Base-by-base conservation (phyloP, 1,140 invertebrate genomes). In the Coboldia fuscipes region DNA sequence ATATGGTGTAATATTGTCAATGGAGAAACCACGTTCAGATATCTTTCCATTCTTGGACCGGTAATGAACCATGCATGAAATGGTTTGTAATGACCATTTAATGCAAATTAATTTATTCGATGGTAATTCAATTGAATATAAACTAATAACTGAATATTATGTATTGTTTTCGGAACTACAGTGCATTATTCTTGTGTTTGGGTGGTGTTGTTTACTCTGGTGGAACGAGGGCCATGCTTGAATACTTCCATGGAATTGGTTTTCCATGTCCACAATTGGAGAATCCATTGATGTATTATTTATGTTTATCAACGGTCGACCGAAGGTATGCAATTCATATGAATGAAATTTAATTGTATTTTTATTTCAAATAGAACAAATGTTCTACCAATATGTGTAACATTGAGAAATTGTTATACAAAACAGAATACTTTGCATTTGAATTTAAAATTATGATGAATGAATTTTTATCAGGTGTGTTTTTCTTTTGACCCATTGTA, bases 1-100 rank as follows among this genome's bases (percentile, higher is more conserved):
- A 5, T 75, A 83, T 12, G 81, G 85, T 5, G 80, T 92, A 4
- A 63, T 92, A 15, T 50, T 92, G 0, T 90, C 84, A 0, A 81
- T 90, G 74, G 85, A 92, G 44, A 89, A 89, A 43, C 88, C 88
- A 0, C 63, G 83, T 36, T 90, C 85, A 23, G 86, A 93, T 51
- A 85, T 93, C 1, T 77, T 92, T 45, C 85, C 86, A 0, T 90
- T 92, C 45, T 61, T 93, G 33, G 85, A 89, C n/a, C n/a, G n/a
- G n/a, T n/a, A n/a, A n/a, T n/a, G 47, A 58, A 75, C n/a, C n/a
- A n/a, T n/a, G n/a, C n/a, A n/a, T n/a, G n/a, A n/a, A n/a, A 26
- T 81, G 84, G 0, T n/a, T n/a, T n/a, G n/a, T n/a, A n/a, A n/a
- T n/a, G n/a, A n/a, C n/a, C n/a, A n/a, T n/a, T n/a, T n/a, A n/a